Evolutionary conservation across 1,140 invertebrate species (phyloP).

Genomic region (Aphelenchoides besseyi): DNA sequence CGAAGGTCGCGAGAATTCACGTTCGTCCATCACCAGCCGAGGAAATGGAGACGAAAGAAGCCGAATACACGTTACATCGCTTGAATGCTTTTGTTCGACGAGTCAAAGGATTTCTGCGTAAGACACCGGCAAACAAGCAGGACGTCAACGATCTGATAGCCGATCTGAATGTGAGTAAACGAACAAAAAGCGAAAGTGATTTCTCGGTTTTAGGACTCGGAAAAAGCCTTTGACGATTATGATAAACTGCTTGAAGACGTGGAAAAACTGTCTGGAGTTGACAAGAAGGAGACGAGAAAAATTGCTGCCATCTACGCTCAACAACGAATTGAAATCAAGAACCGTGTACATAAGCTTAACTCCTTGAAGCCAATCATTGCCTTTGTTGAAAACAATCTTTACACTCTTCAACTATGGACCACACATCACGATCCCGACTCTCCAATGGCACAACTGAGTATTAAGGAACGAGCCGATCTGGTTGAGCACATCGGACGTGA

Average conservation of each 20-base stretch:
- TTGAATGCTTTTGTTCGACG: not conserved
- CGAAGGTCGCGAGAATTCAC: conserved; percentile 4
- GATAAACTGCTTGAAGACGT: conserved; percentile 8
- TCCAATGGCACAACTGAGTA: conserved; percentile 23
- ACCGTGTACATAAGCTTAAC: conserved; percentile 19
- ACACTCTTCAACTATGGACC: conserved; percentile 29
- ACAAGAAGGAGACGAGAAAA: conserved; percentile 12
- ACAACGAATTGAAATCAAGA: conserved; percentile 13
- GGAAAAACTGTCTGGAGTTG: not conserved
- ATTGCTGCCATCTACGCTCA: not conserved
- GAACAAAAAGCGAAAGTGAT: too few species aligned
- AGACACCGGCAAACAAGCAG: not conserved
- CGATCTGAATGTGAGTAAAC: conserved; percentile 20
- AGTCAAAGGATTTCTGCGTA: conserved; percentile 2
- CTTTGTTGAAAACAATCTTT: conserved; percentile 32
- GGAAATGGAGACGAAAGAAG: not conserved
- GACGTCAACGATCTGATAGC: conserved; percentile 8
- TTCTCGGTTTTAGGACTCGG: not conserved
- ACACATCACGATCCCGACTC: conserved; percentile 36
- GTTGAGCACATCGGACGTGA: conserved; percentile 24
- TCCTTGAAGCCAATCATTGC: conserved; percentile 24
- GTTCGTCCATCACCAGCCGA: not conserved
- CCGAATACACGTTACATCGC: not conserved
- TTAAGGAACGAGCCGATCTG: conserved; percentile 35
- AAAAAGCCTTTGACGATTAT: not conserved